Evolutionary conservation across 2,888 invertebrate species (phyloP), one percentile per base, ranked within the genome.

Genomic region (Carabus problematicus): DNA sequence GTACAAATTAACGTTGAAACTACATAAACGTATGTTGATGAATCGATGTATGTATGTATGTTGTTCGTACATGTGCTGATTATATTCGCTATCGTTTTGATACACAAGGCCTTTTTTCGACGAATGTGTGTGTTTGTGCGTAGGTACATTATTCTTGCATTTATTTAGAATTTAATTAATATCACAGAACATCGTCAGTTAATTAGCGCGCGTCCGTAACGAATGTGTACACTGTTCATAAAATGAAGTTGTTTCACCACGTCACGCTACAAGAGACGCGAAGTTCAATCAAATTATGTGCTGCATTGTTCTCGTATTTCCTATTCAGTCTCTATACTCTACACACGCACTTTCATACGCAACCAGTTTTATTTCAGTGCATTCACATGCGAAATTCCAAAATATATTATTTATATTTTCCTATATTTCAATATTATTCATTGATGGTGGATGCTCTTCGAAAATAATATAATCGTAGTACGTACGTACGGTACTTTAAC

Each of bases 121-220:
- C 47, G 18, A 11, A 7, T 52, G 12, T 14, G 14, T 19, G 64
- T 19, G n/a, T 55, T 64, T 64, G 54, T 43, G 9, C 16, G 52
- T 12, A 29, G 1, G 4, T 56, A 64, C 19, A 55, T 64, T 55
- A 56, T 64, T 54, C 55, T 64, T 64, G 56, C 64, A 64, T 56
- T 64, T 64, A 64, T 64, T 64, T 56, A 55, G 64, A 64, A 64
- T 45, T 64, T 64, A 64, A 64, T 64, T 64, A 64, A 64, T 64
- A 64, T 64, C 63, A 56, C 8, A 18, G 56, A 42, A 64, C 54
- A 52, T 63, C 63, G 19, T 41, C 6, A 63, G 54, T 43, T 64
- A 64, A 64, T 64, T 64, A 64, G 40, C 56, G 56, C 29, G 6
- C 41, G 41, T 39, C 29, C 45, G 43, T 43, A 52, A 19, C 55